A percentile compares a stretch with the other conserved stretches of the same genome.
phyloP scores from a whole-genome alignment of 2,888 invertebrate genomes.

The Syrista parreyssii region DNA sequence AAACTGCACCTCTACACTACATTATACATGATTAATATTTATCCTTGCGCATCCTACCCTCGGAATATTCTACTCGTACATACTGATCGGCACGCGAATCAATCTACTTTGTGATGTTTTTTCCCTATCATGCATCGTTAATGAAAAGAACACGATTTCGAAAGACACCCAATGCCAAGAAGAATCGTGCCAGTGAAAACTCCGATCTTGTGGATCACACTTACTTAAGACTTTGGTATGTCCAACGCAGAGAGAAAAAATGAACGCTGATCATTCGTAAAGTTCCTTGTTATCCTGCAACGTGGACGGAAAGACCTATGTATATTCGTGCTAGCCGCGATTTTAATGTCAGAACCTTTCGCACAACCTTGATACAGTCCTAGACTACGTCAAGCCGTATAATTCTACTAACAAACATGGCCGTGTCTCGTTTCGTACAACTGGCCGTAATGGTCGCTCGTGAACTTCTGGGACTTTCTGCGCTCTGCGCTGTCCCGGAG shows the following conservation, averaged over 20 bases:
- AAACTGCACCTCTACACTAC: no score
- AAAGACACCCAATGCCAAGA: neutral
- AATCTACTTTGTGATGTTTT: neutral
- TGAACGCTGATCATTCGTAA: neutral
- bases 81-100: neutral
- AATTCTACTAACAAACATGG: neutral
- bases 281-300: neutral
- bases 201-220: neutral
- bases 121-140: neutral
- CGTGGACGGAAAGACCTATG: neutral
- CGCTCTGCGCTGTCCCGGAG: neutral
- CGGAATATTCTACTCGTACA: neutral
- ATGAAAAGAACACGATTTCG: neutral
- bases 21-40: neutral
- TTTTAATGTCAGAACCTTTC: neutral
- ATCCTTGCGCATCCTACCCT: neutral
- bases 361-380: neutral
- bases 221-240: neutral
- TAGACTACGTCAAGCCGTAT: neutral
- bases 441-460: neutral
- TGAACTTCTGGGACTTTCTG: neutral
- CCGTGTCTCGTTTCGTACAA: neutral
- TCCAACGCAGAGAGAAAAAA: neutral
- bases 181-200: neutral
- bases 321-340: neutral